A percentile compares a stretch with the other conserved stretches of the same genome.
Conservation (phyloP, 2,113 vertebrate genomes). For the Entelurus aequoreus region DNA sequence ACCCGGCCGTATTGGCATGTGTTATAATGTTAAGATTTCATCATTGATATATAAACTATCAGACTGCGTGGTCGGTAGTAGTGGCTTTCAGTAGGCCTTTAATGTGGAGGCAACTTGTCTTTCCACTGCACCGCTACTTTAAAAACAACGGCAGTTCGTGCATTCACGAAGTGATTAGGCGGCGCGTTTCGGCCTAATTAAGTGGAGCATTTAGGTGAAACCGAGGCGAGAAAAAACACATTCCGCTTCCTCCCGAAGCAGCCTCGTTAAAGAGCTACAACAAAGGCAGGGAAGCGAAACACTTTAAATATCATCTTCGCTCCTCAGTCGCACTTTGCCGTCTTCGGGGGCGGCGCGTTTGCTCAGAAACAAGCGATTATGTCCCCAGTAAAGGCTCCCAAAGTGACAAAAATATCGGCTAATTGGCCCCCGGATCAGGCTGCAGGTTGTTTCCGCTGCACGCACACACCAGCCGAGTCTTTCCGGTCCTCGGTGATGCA, state of each 20-base stretch:
- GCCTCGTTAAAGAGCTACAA: not conserved
- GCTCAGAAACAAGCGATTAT: slow-evolving; percentile 30
- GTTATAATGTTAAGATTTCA: too few relatives aligned
- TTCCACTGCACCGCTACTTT: too few relatives aligned
- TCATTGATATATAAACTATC: too few relatives aligned
- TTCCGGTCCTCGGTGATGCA: slow-evolving; percentile 1
- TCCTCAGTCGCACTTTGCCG: not conserved
- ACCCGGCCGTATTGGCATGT: too few relatives aligned
- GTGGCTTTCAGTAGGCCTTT: too few relatives aligned
- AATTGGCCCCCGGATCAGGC: slow-evolving; percentile 34
- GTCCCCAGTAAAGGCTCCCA: slow-evolving; percentile 10
- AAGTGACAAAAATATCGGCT: slow-evolving; percentile 22
- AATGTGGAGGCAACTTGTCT: too few relatives aligned
- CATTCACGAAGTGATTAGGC: not conserved
- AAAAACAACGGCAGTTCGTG: too few relatives aligned
- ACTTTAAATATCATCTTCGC: not conserved
- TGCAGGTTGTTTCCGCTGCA: slow-evolving; percentile 13
- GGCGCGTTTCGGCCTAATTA: slow-evolving; percentile 15
- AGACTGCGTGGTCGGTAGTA: too few relatives aligned
- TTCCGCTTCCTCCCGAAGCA: not conserved
- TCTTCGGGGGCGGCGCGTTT: not conserved
- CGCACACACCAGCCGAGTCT: not conserved
- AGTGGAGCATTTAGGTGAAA: slow-evolving; percentile 16
- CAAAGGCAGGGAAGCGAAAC: slow-evolving; percentile 2
- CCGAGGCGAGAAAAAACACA: not conserved